Evolutionary conservation across 30 jellyfish, hydroid and myxozoan species (phyloP).

Genomic region (Aurelia sp.): DNA sequence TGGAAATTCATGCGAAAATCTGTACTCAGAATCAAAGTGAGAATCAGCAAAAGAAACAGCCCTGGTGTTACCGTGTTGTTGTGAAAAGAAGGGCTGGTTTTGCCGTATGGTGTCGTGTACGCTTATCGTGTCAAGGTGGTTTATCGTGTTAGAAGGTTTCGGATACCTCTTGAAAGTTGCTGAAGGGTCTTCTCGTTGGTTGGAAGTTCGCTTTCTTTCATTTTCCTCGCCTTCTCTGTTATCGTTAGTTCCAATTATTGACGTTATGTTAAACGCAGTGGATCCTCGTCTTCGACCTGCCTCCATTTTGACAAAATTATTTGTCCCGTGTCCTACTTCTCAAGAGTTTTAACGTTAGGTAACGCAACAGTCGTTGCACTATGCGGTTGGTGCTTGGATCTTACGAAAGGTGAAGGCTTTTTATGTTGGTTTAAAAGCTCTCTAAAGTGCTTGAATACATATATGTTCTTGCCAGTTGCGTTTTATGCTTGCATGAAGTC

Average conservation of each 20-base stretch:
- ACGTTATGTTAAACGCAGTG: slow-evolving; percentile 23
- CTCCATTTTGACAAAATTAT: neutral
- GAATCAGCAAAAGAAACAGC: no score
- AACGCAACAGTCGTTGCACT: neutral
- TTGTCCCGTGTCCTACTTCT: neutral
- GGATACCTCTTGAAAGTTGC: neutral
- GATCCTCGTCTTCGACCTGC: slow-evolving; percentile 16
- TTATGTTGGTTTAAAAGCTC: no score
- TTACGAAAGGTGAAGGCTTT: no score
- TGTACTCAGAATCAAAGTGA: no score
- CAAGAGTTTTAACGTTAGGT: neutral
- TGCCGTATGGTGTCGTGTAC: no score
- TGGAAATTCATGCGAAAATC: no score
- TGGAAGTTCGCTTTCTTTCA: neutral
- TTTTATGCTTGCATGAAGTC: no score
- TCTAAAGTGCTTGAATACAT: no score
- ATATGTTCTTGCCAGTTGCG: no score
- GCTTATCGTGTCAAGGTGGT: no score
- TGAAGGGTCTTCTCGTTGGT: neutral
- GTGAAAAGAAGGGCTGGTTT: no score
- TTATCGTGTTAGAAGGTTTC: neutral
- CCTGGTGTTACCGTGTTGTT: no score
- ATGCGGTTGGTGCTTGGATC: neutral
- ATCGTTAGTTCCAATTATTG: slow-evolving; percentile 30
- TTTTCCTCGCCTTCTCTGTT: neutral